Evolutionary conservation across 2,797 vertebrate genomes (phyloP), one percentile per base, ranked within the genome.

Genomic region (Adrianichthys oophorus): DNA sequence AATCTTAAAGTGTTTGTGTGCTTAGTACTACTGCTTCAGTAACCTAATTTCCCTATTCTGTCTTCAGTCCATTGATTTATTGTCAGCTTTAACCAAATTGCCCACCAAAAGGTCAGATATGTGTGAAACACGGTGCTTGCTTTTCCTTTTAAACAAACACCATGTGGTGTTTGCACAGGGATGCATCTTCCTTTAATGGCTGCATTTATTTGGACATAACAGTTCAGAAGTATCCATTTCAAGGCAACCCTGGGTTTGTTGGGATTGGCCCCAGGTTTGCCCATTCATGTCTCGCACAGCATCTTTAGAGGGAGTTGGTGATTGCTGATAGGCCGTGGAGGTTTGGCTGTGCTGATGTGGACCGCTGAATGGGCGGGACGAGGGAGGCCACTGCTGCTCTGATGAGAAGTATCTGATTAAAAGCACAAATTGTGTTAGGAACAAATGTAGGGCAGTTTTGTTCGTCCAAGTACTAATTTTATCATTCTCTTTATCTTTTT

Each of bases 311-410:
- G 79, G 88, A 85, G 82, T 86, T 88, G 88, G 79, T 86, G 78
- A 19, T 59, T 1, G 14, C 53, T 84, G 87, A 92, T 92, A 73
- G 92, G 92, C 83, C 77, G 72, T 29, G 0, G 7, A 29, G 26
- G 44, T 56, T 74, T 76, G 77, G 61, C 72, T 82, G 74, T 88
- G 90, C 86, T 91, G 91, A 89, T 90, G 91, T 91, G 91, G 87
- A 87, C 81, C 44, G 83, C 61, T n/a, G 41, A 70, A 73, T 72
- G 67, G 86, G 89, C 50, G 78, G 79, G 50, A 54, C 53, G 12
- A 41, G 64, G 61, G 58, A 47, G 72, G 55, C 55, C 52, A 24
- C 48, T 24, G 58, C 54, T 52, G 18, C 50, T 44, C 47, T 32
- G 7, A 16, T 48, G 50, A 70, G 60, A 61, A 53, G 48, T 63